Percentiles rank a stretch among this genome's conserved stretches.
Evolutionary conservation across 2,797 vertebrate genomes (phyloP).

Genomic region (Acanthurus lineatus): DNA sequence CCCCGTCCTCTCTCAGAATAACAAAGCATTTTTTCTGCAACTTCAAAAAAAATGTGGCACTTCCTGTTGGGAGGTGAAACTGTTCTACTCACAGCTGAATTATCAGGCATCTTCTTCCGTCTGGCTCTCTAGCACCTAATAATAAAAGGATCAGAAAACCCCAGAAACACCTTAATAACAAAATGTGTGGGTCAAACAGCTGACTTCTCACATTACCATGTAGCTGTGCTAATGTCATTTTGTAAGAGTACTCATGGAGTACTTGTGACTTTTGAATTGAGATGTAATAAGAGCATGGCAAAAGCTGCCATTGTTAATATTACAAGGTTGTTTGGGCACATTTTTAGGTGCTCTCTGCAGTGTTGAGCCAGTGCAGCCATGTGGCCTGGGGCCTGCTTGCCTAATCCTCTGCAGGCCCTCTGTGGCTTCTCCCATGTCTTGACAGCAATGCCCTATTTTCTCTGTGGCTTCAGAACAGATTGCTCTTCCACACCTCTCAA

Average conservation of each 20-base stretch:
- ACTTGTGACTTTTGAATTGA: constrained; percentile 47
- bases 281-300: constrained; percentile 49
- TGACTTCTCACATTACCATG: constrained; percentile 42
- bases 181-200: background rate
- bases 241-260: constrained; percentile 37
- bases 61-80: constrained; percentile 49
- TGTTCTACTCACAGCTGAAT: constrained; percentile 55
- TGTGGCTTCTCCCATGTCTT: constrained; percentile 36
- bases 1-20: constrained; percentile 40
- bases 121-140: constrained; percentile 9
- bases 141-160: constrained; percentile 33
- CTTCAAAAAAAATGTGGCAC: constrained; percentile 28
- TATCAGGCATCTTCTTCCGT: constrained; percentile 41
- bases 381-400: constrained; percentile 31
- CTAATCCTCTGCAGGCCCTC: constrained; percentile 37
- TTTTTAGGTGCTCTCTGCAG: constrained; percentile 20
- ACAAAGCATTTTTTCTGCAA: constrained; percentile 28
- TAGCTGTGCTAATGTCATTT: constrained; percentile 33
- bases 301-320: constrained; percentile 47
- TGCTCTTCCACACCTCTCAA: constrained; percentile 47
- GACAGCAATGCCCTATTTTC: constrained; percentile 62
- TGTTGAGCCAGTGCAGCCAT: constrained; percentile 33
- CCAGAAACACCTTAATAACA: constrained; percentile 26
- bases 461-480: constrained; percentile 54
- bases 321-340: constrained; percentile 49